Conservation (phyloP, 1,140 invertebrate genomes). For the Camponotus vicinus region DNA sequence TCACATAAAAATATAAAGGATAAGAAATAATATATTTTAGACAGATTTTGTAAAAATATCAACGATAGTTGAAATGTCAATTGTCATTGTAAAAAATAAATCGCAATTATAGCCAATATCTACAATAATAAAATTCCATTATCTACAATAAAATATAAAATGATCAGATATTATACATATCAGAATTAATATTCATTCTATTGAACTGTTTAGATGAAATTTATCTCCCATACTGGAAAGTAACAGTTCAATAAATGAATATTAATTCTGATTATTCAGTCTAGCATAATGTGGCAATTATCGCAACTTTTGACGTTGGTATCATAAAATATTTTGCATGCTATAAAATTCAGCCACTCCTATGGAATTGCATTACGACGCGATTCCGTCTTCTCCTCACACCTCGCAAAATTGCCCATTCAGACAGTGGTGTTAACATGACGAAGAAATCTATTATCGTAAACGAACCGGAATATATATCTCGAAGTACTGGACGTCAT, state of each 20-base stretch:
- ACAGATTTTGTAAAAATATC: too few species aligned
- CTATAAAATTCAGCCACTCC: constrained; percentile 62
- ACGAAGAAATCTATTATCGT: constrained; percentile 32
- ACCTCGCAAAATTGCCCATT: constrained; percentile 58
- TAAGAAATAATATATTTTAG: not conserved
- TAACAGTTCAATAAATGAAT: constrained; percentile 1
- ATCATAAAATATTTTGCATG: constrained; percentile 37
- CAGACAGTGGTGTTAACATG: constrained; percentile 29
- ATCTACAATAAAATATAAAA: too few species aligned
- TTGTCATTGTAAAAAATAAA: too few species aligned
- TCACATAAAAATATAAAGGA: not conserved
- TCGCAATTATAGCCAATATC: too few species aligned
- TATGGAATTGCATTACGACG: constrained; percentile 57
- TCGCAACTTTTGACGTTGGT: not conserved
- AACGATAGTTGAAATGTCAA: too few species aligned
- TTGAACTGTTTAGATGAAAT: not conserved
- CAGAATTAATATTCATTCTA: too few species aligned
- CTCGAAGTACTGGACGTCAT: not conserved
- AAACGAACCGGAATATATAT: constrained; percentile 26
- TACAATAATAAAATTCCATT: too few species aligned
- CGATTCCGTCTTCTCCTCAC: constrained; percentile 52
- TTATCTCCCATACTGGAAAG: not conserved
- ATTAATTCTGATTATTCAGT: not conserved
- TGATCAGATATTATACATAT: too few species aligned
- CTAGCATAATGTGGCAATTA: not conserved